A percentile compares a stretch with the other conserved stretches of the same genome.
Conservation (phyloP, 2,888 invertebrate species). For the Aporophyla lueneburgensis region DNA sequence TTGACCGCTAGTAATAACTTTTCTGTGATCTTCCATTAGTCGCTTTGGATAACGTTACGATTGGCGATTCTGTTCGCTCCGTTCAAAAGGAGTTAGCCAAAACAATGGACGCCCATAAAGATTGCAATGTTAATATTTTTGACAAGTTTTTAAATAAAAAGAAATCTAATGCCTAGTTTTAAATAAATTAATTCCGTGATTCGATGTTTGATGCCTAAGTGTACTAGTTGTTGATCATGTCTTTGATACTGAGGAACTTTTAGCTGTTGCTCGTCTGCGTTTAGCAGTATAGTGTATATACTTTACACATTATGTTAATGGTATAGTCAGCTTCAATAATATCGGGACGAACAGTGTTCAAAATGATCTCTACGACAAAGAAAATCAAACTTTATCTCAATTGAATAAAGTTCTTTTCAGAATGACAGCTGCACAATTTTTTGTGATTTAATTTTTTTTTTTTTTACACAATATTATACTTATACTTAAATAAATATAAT, state of each 20-base stretch:
- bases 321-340: neutral
- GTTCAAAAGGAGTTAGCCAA: neutral
- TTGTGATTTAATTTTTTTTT: too few species aligned
- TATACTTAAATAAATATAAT: too few species aligned
- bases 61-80: neutral
- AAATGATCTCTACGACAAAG: too few species aligned
- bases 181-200: neutral
- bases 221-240: slow-evolving; percentile 12
- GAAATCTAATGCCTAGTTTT: neutral
- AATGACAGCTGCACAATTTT: too few species aligned
- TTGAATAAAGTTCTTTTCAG: too few species aligned
- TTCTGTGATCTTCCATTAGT: slow-evolving; percentile 4
- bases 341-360: too few species aligned
- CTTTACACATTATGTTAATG: slow-evolving; percentile 26
- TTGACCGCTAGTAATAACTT: slow-evolving; percentile 31
- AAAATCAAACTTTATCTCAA: too few species aligned
- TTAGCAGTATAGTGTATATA: slow-evolving; percentile 34
- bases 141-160: neutral
- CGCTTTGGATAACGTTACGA: neutral
- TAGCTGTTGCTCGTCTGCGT: slow-evolving; percentile 8
- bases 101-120: neutral
- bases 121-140: slow-evolving; percentile 2
- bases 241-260: slow-evolving; percentile 6
- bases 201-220: slow-evolving; percentile 10
- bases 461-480: too few species aligned